Conservation (phyloP, 1,140 invertebrate species). For the Littorina saxatilis region DNA sequence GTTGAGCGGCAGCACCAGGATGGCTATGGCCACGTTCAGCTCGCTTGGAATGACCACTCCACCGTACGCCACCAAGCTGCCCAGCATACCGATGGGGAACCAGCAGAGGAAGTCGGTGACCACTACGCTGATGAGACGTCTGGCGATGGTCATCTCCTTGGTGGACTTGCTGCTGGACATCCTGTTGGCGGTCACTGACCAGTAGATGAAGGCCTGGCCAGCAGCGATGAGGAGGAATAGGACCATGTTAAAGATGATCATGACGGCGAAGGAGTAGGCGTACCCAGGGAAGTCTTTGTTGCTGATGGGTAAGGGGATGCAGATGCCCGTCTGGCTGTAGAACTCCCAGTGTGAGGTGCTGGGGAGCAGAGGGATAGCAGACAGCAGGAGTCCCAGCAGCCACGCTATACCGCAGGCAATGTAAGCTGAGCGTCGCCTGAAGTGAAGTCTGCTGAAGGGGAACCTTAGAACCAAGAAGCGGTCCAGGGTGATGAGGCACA, state of each 20-base stretch:
- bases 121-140: slow-evolving; percentile 22
- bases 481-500: too few relatives aligned
- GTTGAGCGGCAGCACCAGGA: too few relatives aligned
- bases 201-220: slow-evolving; percentile 52
- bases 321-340: slow-evolving; percentile 25
- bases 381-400: background rate
- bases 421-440: background rate
- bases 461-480: slow-evolving; percentile 33
- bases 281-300: background rate
- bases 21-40: too few relatives aligned
- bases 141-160: slow-evolving; percentile 35
- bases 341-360: too few relatives aligned
- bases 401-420: background rate
- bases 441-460: slow-evolving; percentile 13
- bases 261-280: slow-evolving; percentile 26
- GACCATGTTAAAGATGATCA: slow-evolving; percentile 50
- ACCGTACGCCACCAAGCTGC: slow-evolving; percentile 25
- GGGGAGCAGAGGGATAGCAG: slow-evolving; percentile 27
- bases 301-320: slow-evolving; percentile 22
- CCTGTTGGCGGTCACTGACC: slow-evolving; percentile 25
- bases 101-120: too few relatives aligned
- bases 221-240: slow-evolving; percentile 48
- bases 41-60: slow-evolving; percentile 27
- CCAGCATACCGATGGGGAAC: too few relatives aligned
- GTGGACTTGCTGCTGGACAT: background rate